phyloP scores from a whole-genome alignment of 2,888 invertebrate species.

The Limnephilus auricula region DNA sequence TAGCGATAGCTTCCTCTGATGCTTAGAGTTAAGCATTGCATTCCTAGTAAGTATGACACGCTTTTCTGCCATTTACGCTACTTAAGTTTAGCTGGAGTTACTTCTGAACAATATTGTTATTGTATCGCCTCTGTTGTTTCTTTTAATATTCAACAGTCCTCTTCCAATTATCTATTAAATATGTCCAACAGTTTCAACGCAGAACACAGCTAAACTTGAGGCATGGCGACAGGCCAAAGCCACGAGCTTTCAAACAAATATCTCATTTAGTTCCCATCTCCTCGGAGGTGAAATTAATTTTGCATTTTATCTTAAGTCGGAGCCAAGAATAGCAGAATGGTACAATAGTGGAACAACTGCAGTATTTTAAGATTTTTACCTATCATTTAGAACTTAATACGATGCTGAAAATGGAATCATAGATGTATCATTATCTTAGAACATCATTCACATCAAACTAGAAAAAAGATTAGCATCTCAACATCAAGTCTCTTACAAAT shows the following conservation, averaged over 20 bases:
- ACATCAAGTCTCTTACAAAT: neutral
- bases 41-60: constrained; percentile 65
- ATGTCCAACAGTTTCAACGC: neutral
- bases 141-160: neutral
- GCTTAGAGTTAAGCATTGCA: constrained; percentile 62
- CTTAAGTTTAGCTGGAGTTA: constrained; percentile 65
- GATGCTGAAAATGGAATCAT: constrained; percentile 65
- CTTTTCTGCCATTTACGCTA: constrained; percentile 63
- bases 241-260: constrained; percentile 55
- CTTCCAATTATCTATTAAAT: neutral
- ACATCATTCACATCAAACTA: constrained; percentile 53
- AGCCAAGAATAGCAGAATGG: constrained; percentile 37
- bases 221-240: constrained; percentile 64
- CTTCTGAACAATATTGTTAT: neutral
- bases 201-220: constrained; percentile 65
- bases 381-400: constrained; percentile 43
- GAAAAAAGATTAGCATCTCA: neutral
- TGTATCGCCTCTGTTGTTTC: constrained; percentile 6
- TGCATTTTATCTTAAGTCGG: constrained; percentile 43
- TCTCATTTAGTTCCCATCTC: constrained; percentile 62
- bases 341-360: constrained; percentile 49
- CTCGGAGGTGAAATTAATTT: constrained; percentile 5
- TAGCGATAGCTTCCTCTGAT: constrained; percentile 64
- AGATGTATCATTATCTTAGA: constrained; percentile 64
- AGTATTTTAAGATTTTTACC: constrained; percentile 45